Percentiles rank a stretch among this genome's conserved stretches.
phyloP scores from a whole-genome alignment of 2,888 invertebrate species.

The Tachina fera region DNA sequence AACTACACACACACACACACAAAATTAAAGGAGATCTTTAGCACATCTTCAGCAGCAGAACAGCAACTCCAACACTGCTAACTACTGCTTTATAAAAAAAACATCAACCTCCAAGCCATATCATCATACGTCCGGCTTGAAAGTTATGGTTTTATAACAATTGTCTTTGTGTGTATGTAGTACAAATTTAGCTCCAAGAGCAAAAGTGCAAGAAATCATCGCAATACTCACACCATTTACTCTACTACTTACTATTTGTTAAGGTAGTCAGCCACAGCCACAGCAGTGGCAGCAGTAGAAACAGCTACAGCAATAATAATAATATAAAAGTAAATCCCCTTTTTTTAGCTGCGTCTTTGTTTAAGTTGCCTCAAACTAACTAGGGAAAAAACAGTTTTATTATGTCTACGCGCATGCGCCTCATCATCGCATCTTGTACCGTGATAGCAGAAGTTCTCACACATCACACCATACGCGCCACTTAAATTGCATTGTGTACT shows the following conservation, averaged over 20 bases:
- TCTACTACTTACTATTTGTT: slow-evolving; percentile 22
- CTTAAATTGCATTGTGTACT: slow-evolving; percentile 72
- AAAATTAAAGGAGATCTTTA: slow-evolving; percentile 46
- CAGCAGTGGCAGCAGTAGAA: too few relatives aligned
- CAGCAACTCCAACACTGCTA: slow-evolving; percentile 29
- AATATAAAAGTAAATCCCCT: slow-evolving; percentile 62
- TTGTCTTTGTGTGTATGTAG: slow-evolving; percentile 52
- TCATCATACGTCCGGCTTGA: slow-evolving; percentile 55
- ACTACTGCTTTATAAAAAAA: slow-evolving; percentile 36
- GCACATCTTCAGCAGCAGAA: slow-evolving; percentile 48
- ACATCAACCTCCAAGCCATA: slow-evolving; percentile 35
- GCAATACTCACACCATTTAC: slow-evolving; percentile 49
- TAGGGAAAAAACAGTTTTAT: slow-evolving; percentile 48
- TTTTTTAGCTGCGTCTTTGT: slow-evolving; percentile 63
- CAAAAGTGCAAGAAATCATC: slow-evolving; percentile 51
- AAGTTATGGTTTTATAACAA: slow-evolving; percentile 59
- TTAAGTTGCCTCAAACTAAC: slow-evolving; percentile 30
- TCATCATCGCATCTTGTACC: slow-evolving; percentile 63
- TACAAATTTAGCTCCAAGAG: slow-evolving; percentile 27
- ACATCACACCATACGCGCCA: slow-evolving; percentile 73
- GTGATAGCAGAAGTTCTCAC: slow-evolving; percentile 73
- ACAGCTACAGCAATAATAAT: slow-evolving; percentile 58
- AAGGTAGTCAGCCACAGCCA: slow-evolving; percentile 16
- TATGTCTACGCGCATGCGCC: slow-evolving; percentile 72
- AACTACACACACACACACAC: neutral